Evolutionary conservation across 2,888 invertebrate species (phyloP), one percentile per base, ranked within the genome.

Genomic region (Tenthredo amoena): DNA sequence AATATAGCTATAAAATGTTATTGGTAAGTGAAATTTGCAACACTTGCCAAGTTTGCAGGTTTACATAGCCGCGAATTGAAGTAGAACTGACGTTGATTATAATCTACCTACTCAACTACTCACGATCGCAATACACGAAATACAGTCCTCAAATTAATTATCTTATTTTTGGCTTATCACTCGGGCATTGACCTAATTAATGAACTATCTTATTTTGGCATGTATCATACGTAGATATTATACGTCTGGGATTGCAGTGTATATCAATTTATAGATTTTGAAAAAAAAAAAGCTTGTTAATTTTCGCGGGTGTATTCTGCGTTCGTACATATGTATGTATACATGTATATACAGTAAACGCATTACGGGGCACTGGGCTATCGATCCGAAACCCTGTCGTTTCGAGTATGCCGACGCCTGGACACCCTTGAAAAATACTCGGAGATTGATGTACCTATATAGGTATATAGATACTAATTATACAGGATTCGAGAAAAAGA

Each of bases 311-410:
- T 55, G 7, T 55, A 15, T 21, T 1, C 21, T n/a, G 21, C 7
- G 21, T n/a, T 6, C 2, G 3, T 21, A 58, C 2, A 18, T 55
- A n/a, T 55, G 0, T 55, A 55, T 18, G n/a, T 55, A 55, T 55
- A 12, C 18, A 26, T 26, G n/a, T 55, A 55, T 55, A n/a, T 62
- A 62, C 10, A 62, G 55, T 26, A 62, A 84, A 82, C 34, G 74
- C 43, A 37, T 58, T 47, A 74, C 50, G 82, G 86, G 86, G 74
- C 85, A 86, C 85, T 79, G 84, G 85, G 58, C 43, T 87, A 87
- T 87, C 87, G 87, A 87, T 87, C 85, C 72, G 34, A 68, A 62
- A 68, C 68, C 68, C 68, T 68, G 34, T 68, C 68, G 68, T 34
- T 34, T 68, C 76, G n/a, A 77, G 6, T 31, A 68, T 26, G 6